Evolutionary conservation across 2,113 vertebrate genomes (phyloP), one percentile per base, ranked within the genome.

Genomic region (Myodes glareolus): DNA sequence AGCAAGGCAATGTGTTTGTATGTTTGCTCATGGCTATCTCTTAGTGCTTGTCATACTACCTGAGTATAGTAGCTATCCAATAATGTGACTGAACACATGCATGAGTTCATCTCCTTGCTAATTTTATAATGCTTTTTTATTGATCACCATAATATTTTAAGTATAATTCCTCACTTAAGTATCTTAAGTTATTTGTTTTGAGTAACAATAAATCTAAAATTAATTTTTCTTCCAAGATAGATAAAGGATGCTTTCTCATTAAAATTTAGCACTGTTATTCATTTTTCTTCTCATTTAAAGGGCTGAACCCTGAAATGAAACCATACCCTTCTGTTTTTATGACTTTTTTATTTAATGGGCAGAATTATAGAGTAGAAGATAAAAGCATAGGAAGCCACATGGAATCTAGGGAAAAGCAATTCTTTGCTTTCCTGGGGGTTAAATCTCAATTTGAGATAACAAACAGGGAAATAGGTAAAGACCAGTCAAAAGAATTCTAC

Each of bases 1-100:
- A 45, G 21, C 29, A 70, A 16, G 25, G 39, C 7, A 31, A 23
- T 39, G 17, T 25, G 21, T 39, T 58, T 84, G 81, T 61, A 36
- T 70, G 50, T 45, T 58, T 78, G 17, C 14, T 36, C 47, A 29
- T 29, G 4, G 31, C 7, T 33, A 1, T 33, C 55, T 25, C 0
- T 81, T 3, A 25, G 14, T 14, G 9, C 19, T 47, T 36, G 29
- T 3, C 84, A 80, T 13, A 2, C 0, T 23, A 0, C 5, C 13
- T 45, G 7, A 52, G 36, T 27, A 11, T 1, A 23, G 4, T 25
- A 68, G 29, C 16, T 82, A 10, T 23, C 70, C 63, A 68, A 4
- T 17, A 75, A 73, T 65, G 58, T 76, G 29, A 67, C 23, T 67
- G 8, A 85, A 13, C 11, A 31, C 3, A 76, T 23, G n/a, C 39